Conservation (phyloP, 1,140 invertebrate species). For the Bombyx mandarina region DNA sequence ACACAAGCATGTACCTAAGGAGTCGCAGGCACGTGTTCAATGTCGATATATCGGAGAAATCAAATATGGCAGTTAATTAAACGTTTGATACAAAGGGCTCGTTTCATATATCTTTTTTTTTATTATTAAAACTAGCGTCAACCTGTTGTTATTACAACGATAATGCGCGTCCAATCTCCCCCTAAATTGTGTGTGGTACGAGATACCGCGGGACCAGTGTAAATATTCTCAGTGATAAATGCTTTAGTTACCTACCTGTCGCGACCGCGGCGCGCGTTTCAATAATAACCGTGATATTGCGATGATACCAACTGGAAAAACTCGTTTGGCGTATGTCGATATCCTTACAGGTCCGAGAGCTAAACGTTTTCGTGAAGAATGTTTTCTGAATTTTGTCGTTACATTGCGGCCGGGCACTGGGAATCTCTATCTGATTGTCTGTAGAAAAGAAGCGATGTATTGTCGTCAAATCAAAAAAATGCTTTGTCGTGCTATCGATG, state of each 20-base stretch:
- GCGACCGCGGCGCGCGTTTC: slow-evolving; percentile 55
- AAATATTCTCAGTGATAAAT: slow-evolving; percentile 63
- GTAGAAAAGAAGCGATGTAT: slow-evolving; percentile 14
- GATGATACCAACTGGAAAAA: slow-evolving; percentile 70
- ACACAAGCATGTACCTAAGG: too few species aligned
- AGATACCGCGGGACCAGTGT: slow-evolving; percentile 38
- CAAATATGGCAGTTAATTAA: too few species aligned
- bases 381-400: slow-evolving; percentile 8
- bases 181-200: slow-evolving; percentile 21
- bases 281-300: slow-evolving; percentile 70
- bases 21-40: too few species aligned
- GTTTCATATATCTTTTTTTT: slow-evolving; percentile 4
- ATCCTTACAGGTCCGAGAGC: slow-evolving; percentile 55
- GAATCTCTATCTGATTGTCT: neutral
- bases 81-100: neutral
- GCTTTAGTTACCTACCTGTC: slow-evolving; percentile 64
- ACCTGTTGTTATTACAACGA: slow-evolving; percentile 8
- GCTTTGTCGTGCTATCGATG: slow-evolving; percentile 12
- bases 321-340: slow-evolving; percentile 66
- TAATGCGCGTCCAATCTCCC: slow-evolving; percentile 20
- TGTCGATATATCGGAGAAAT: too few species aligned
- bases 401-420: slow-evolving; percentile 20
- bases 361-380: slow-evolving; percentile 2
- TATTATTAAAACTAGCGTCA: slow-evolving; percentile 11
- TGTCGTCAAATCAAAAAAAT: neutral